phyloP scores from a whole-genome alignment of 2,113 vertebrate species.

The Eira barbara region DNA sequence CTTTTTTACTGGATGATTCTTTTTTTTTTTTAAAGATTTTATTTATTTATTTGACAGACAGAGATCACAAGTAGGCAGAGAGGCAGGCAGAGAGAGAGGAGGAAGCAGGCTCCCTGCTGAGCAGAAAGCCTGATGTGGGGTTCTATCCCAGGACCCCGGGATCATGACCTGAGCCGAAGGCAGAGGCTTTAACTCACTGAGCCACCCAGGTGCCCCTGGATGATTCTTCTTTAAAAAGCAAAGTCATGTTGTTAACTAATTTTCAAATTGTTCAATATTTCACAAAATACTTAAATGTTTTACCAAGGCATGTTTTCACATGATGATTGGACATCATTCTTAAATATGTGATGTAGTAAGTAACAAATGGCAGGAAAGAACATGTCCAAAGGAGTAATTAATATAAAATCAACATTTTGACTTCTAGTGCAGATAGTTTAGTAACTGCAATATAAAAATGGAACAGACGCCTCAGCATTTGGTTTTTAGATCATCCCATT shows the following conservation, averaged over 20 bases:
- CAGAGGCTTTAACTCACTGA: too few relatives aligned
- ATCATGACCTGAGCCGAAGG: too few relatives aligned
- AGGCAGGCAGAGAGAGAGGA: too few relatives aligned
- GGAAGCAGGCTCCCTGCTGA: too few relatives aligned
- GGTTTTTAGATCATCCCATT: conserved; percentile 24
- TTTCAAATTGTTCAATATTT: conserved; percentile 38
- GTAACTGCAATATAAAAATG: neutral
- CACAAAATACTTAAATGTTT: neutral
- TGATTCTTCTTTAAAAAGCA: neutral
- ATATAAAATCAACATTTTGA: conserved; percentile 37
- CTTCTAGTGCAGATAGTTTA: neutral
- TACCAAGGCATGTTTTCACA: neutral
- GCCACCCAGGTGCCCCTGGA: too few relatives aligned
- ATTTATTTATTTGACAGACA: too few relatives aligned
- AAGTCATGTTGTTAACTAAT: neutral
- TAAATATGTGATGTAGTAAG: neutral
- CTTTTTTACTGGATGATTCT: neutral
- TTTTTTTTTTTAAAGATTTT: too few relatives aligned
- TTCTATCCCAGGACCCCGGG: too few relatives aligned
- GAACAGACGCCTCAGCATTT: conserved; percentile 10
- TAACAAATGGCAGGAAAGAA: neutral
- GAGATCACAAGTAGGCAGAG: too few relatives aligned
- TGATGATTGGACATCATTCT: neutral
- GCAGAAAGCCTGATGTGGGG: too few relatives aligned
- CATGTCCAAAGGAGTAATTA: conserved; percentile 10